A percentile compares a stretch with the other conserved stretches of the same genome.
Evolutionary conservation across 2,797 vertebrate genomes (phyloP).

Genomic region (Cryptoprocta ferox): DNA sequence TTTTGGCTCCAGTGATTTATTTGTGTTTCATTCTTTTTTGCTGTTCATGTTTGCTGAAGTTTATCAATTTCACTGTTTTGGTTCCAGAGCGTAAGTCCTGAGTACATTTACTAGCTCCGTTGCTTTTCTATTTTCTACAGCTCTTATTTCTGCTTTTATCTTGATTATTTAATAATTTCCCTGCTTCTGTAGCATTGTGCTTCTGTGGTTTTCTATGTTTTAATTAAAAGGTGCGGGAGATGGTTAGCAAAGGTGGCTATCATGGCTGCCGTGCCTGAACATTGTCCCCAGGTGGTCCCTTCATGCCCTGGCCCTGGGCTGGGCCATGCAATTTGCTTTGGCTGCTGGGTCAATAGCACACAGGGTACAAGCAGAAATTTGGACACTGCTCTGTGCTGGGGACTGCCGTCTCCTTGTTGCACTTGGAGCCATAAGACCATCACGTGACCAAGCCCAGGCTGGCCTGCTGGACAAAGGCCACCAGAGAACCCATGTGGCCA

Average conservation of each 20-base stretch:
- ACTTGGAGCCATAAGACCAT: fast-evolving
- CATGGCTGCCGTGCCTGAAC: fast-evolving
- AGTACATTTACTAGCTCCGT: not conserved
- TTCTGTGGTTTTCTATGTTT: not conserved
- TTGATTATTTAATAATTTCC: not conserved
- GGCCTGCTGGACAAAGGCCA: too few relatives aligned
- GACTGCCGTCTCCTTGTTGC: not conserved
- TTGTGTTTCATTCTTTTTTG: not conserved
- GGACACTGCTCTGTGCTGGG: not conserved
- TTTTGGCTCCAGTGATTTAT: not conserved
- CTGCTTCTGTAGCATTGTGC: not conserved
- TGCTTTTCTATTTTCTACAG: not conserved
- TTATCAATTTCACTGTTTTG: not conserved
- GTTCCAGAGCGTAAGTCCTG: not conserved
- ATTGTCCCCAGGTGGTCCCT: fast-evolving
- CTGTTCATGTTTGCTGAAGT: not conserved
- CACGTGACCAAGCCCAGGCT: fast-evolving
- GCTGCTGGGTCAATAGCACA: too few relatives aligned
- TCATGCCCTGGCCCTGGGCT: not conserved
- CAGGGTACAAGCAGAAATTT: not conserved
- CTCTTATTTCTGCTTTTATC: not conserved
- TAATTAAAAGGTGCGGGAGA: not conserved
- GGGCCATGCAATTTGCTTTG: not conserved
- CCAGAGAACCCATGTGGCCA: fast-evolving
- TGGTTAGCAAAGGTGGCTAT: fast-evolving